phyloP scores from a whole-genome alignment of 2,113 vertebrate species.

The Falcunculus frontatus region DNA sequence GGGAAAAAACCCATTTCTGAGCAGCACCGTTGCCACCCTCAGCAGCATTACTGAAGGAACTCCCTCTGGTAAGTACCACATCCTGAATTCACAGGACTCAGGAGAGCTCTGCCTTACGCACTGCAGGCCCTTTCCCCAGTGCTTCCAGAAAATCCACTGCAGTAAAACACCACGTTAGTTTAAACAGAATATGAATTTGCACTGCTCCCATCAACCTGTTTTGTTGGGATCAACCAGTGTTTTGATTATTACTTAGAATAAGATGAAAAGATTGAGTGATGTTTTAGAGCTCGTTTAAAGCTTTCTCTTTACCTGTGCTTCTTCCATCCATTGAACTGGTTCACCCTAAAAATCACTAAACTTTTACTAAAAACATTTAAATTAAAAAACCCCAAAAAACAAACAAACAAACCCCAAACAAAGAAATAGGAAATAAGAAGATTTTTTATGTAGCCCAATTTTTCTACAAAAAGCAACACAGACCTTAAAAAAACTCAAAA shows the following conservation, averaged over 20 bases:
- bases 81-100: not conserved
- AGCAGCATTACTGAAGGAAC: not conserved
- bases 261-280: not conserved
- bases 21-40: not conserved
- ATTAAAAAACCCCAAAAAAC: not conserved
- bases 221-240: not conserved
- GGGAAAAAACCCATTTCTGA: not conserved
- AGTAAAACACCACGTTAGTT: not conserved
- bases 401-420: not conserved
- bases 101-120: not conserved
- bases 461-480: not conserved
- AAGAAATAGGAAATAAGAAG: not conserved
- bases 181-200: not conserved
- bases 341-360: not conserved
- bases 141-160: not conserved
- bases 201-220: not conserved
- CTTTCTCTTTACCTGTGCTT: not conserved
- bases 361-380: not conserved
- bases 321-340: not conserved
- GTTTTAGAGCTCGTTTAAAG: not conserved
- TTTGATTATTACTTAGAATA: not conserved
- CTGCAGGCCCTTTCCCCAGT: not conserved
- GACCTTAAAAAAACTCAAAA: not conserved
- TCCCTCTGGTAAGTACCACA: not conserved
- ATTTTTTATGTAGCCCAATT: not conserved